Conservation (phyloP, 1,140 invertebrate species). For the Lutraria rhynchaena region DNA sequence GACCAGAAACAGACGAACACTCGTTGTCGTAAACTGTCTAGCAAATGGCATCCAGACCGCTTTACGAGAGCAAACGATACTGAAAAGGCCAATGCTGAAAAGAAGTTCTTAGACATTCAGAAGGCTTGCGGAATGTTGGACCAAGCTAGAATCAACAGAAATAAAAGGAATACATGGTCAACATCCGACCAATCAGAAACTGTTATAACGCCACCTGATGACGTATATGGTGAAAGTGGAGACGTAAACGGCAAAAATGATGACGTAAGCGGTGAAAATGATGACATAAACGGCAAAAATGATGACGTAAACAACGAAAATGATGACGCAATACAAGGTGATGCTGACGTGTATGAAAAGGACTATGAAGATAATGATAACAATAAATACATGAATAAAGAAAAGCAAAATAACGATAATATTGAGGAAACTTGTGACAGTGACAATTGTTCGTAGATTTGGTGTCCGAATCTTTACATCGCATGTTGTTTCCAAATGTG, state of each 20-base stretch:
- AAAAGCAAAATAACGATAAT: neutral
- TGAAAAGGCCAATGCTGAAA: constrained; percentile 23
- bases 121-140: constrained; percentile 41
- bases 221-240: constrained; percentile 13
- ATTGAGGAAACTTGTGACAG: neutral
- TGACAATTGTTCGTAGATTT: neutral
- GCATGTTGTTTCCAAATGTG: too few relatives aligned
- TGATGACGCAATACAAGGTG: neutral
- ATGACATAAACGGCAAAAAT: too few relatives aligned
- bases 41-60: constrained; percentile 50
- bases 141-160: constrained; percentile 26
- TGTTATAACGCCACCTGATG: constrained; percentile 7
- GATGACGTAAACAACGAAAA: neutral
- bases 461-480: too few relatives aligned
- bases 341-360: neutral
- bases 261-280: neutral
- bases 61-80: constrained; percentile 29
- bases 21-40: constrained; percentile 46
- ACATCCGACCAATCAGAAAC: constrained; percentile 9
- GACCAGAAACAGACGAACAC: constrained; percentile 34
- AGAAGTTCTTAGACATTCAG: constrained; percentile 46
- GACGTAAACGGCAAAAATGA: constrained; percentile 2
- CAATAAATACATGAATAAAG: neutral
- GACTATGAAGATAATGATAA: constrained; percentile 7
- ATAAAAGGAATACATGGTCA: constrained; percentile 35